Evolutionary conservation across 2,113 vertebrate genomes (phyloP).

Genomic region (Ellobius talpinus): DNA sequence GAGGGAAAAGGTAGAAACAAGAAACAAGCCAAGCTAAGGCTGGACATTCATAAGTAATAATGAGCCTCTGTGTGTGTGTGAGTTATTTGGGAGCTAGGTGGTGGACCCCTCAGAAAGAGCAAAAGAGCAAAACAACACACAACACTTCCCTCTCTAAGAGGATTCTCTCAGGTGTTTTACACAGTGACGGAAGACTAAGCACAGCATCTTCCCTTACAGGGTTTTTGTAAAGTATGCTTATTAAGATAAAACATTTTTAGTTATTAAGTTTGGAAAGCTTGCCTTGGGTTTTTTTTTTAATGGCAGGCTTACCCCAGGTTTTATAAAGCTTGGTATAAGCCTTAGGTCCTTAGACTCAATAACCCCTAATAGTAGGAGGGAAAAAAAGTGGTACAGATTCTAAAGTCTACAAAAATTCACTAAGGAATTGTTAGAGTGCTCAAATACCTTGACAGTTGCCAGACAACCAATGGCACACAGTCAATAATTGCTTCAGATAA

Average conservation of each 20-base stretch:
- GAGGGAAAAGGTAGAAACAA: too few relatives aligned
- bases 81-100: too few relatives aligned
- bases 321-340: neutral
- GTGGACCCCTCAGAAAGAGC: too few relatives aligned
- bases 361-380: neutral
- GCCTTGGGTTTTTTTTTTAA: neutral
- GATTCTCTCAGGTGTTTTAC: neutral
- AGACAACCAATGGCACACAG: neutral
- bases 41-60: too few relatives aligned
- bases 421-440: neutral
- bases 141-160: neutral
- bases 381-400: neutral
- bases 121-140: too few relatives aligned
- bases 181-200: neutral
- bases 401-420: neutral
- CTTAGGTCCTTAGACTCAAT: neutral
- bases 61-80: too few relatives aligned
- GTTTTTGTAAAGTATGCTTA: neutral
- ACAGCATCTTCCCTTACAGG: neutral
- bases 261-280: neutral
- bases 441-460: slow-evolving; percentile 36
- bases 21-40: too few relatives aligned
- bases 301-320: neutral
- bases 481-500: slow-evolving; percentile 62
- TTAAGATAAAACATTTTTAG: neutral